Base-by-base conservation (phyloP, 2,888 invertebrate species). In the Galerucella pusilla region DNA sequence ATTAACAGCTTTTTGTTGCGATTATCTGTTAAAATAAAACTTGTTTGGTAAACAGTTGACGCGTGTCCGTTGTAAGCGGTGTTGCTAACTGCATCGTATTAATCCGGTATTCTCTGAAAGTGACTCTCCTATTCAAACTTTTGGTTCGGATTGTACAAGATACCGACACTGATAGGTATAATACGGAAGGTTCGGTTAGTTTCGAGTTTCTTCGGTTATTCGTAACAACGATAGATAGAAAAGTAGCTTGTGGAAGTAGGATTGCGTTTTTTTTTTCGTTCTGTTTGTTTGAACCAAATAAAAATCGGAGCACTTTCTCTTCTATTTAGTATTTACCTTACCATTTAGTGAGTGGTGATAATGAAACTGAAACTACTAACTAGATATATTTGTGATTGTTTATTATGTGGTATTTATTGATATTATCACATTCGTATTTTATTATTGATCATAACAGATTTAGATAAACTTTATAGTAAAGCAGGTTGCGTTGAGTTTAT, bases 21-120 rank as follows among this genome's bases (percentile, higher is more conserved):
- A 52, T 68, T 71, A 60, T 74, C 74, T 52, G 59, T 66, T 67
- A 66, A 52, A 70, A 61, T 67, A 61, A 68, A 77, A 73, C 65
- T 75, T 75, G 77, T 77, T 77, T 75, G 66, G 77, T 77, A 77
- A 77, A 77, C 75, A 77, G 60, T 69, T 65, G 75, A 73, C 77
- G 75, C 77, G 77, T 75, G 77, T 77, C 35, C 14, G 49, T 25
- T 49, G 14, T 28, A 60, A 25, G 14, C 49, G 52, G 10, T 20
- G 68, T 68, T 68, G 68, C 68, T 52, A 57, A 28, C 12, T 35
- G 7, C n/a, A 25, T n/a, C 28, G 20, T 20, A 20, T 14, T 14
- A 45, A 59, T 59, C 63, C 42, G n/a, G 9, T 35, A 28, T 28
- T 46, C 52, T 46, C 16, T 20, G 20, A 57, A 68, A 59, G 20